These are phyloP conservation scores for Podabrus alpinus DNA, from an alignment of 2,888 invertebrate genomes.

Conservation along the genomic window DNA sequence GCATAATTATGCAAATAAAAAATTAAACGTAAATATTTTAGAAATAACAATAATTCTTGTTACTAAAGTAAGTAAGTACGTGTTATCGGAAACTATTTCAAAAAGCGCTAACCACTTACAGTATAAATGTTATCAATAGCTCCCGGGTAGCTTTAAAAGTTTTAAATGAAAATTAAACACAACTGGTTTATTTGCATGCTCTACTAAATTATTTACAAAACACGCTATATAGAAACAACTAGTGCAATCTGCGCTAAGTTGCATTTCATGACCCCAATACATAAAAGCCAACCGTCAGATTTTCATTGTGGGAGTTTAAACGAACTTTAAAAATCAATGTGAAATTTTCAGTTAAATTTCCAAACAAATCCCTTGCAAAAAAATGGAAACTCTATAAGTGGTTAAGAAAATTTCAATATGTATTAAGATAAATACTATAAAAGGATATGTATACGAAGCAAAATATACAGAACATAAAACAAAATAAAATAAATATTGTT, in stretches of 20 bases:
- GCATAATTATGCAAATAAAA: background rate
- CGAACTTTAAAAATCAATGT: slow-evolving; percentile 1
- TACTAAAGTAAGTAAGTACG: background rate
- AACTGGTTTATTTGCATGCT: slow-evolving; percentile 10
- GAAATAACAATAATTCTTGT: background rate
- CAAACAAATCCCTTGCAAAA: background rate
- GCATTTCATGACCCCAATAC: slow-evolving; percentile 29
- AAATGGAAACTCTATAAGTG: background rate
- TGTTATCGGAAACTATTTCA: background rate
- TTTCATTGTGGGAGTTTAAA: background rate
- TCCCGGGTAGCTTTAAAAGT: background rate
- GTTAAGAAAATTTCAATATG: background rate
- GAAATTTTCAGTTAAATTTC: background rate
- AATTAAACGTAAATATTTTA: background rate
- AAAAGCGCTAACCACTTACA: background rate
- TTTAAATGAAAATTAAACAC: background rate
- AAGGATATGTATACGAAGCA: background rate
- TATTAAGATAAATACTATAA: background rate
- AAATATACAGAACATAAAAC: background rate
- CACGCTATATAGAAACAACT: slow-evolving; percentile 24
- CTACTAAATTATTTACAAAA: slow-evolving; percentile 35
- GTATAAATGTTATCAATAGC: background rate
- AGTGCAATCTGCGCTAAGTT: slow-evolving; percentile 26
- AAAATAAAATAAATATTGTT: background rate
- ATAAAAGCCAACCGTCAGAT: slow-evolving; percentile 3